These are phyloP conservation scores for Syngnathoides biaculeatus DNA, from an alignment of 2,113 vertebrate genomes.

Conservation along the genomic window DNA sequence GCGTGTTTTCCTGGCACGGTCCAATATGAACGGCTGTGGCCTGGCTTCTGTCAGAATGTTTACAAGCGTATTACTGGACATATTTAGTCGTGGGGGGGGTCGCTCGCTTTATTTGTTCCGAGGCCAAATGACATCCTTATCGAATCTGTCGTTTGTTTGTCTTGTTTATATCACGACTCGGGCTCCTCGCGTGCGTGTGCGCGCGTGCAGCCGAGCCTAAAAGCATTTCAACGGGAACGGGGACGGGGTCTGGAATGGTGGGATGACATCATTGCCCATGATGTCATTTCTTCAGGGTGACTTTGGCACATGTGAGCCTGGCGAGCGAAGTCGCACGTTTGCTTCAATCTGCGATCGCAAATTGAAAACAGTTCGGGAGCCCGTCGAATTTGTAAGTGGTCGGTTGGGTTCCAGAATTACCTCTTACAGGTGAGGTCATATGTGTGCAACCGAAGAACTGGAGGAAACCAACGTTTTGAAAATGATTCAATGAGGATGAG, in stretches of 20 bases:
- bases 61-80: constrained; percentile 51
- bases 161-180: constrained; percentile 68
- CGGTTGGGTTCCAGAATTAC: no score
- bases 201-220: constrained; percentile 53
- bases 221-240: constrained; percentile 67
- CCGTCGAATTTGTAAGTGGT: no score
- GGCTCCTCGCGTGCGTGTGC: constrained; percentile 37
- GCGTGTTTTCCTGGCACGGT: constrained; percentile 17
- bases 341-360: constrained; percentile 55
- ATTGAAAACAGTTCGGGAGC: constrained; percentile 55
- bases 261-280: constrained; percentile 75
- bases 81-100: constrained; percentile 36
- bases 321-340: constrained; percentile 66
- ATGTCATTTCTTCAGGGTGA: constrained; percentile 77
- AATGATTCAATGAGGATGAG: no score
- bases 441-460: background rate
- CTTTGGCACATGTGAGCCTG: constrained; percentile 67
- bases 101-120: constrained; percentile 58
- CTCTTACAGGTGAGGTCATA: constrained; percentile 6
- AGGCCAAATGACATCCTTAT: constrained; percentile 66
- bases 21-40: constrained; percentile 34
- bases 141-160: constrained; percentile 67
- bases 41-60: constrained; percentile 59
- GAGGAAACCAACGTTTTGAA: no score
- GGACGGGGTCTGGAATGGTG: constrained; percentile 69